phyloP scores from a whole-genome alignment of 2,113 vertebrate genomes.

The Cranoglanis bouderius region DNA sequence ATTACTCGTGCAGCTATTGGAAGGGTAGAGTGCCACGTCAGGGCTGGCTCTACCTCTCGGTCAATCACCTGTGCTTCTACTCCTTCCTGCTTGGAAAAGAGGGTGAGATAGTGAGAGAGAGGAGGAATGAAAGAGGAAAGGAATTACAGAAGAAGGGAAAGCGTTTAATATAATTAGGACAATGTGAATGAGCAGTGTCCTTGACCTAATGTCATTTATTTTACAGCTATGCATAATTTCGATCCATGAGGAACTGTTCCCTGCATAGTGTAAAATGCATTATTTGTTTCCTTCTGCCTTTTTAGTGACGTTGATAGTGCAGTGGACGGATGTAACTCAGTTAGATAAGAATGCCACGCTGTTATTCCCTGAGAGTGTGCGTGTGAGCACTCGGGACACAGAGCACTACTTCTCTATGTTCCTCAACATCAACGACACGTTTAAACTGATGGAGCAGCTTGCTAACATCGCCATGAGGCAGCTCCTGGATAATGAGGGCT shows the following conservation, averaged over 20 bases:
- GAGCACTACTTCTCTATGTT: slow-evolving; percentile 98
- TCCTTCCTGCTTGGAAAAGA: slow-evolving; percentile 96
- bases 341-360: slow-evolving; percentile 93
- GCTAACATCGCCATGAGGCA: slow-evolving; percentile 95
- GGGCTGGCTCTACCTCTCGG: slow-evolving; percentile 94
- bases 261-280: not conserved
- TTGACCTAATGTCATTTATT: not conserved
- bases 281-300: not conserved
- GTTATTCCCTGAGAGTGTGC: slow-evolving; percentile 92
- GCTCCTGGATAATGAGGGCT: slow-evolving; percentile 88
- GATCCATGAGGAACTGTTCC: not conserved
- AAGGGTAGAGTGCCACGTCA: slow-evolving; percentile 93
- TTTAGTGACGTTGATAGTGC: slow-evolving; percentile 89
- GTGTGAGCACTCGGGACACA: slow-evolving; percentile 85
- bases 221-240: not conserved
- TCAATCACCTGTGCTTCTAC: slow-evolving; percentile 98
- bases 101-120: slow-evolving; percentile 73
- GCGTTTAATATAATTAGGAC: not conserved
- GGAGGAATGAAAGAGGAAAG: not conserved
- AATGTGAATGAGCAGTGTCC: not conserved
- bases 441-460: slow-evolving; percentile 96
- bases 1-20: slow-evolving; percentile 98
- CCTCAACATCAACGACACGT: slow-evolving; percentile 92
- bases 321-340: slow-evolving; percentile 92
- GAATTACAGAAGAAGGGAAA: not conserved